These are phyloP conservation scores for Dryas iulia DNA, from an alignment of 1,140 invertebrate genomes.

Conservation along the genomic window DNA sequence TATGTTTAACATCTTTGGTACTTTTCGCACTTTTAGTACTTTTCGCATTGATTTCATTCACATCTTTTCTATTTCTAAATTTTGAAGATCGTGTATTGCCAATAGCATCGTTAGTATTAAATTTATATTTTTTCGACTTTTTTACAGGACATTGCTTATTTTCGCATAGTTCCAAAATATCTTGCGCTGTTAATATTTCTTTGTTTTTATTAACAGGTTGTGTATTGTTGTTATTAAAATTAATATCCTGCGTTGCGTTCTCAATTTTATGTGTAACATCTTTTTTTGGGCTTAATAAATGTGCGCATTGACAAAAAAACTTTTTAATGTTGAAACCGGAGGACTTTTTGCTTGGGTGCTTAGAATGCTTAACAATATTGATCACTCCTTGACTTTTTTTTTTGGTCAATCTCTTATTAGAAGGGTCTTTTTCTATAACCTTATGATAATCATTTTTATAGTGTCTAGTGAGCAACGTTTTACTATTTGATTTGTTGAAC, in stretches of 20 bases:
- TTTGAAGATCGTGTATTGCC: not conserved
- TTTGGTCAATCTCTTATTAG: slow-evolving; percentile 15
- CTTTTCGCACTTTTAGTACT: not conserved
- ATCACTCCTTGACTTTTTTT: slow-evolving; percentile 27
- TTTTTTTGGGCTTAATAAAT: slow-evolving; percentile 7
- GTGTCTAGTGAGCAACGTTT: slow-evolving; percentile 26
- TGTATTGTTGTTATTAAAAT: not conserved
- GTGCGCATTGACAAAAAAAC: slow-evolving; percentile 20
- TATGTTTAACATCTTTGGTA: not conserved
- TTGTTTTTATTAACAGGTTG: not conserved
- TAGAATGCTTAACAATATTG: not conserved
- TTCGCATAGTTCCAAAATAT: not conserved
- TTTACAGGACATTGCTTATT: not conserved
- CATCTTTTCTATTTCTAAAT: not conserved
- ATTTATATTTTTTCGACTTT: not conserved
- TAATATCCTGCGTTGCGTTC: not conserved
- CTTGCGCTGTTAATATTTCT: not conserved
- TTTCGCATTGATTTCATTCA: not conserved
- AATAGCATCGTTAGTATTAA: not conserved
- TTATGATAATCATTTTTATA: slow-evolving; percentile 1
- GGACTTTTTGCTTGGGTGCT: not conserved
- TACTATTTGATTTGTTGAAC: slow-evolving; percentile 41
- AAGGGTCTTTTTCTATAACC: not conserved
- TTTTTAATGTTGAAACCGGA: slow-evolving; percentile 8
- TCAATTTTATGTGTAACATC: not conserved